Percentiles rank a stretch among this genome's conserved stretches.
These are phyloP conservation scores for Lasiurus borealis DNA, from an alignment of 2,113 vertebrate genomes.

Conservation along the genomic window DNA sequence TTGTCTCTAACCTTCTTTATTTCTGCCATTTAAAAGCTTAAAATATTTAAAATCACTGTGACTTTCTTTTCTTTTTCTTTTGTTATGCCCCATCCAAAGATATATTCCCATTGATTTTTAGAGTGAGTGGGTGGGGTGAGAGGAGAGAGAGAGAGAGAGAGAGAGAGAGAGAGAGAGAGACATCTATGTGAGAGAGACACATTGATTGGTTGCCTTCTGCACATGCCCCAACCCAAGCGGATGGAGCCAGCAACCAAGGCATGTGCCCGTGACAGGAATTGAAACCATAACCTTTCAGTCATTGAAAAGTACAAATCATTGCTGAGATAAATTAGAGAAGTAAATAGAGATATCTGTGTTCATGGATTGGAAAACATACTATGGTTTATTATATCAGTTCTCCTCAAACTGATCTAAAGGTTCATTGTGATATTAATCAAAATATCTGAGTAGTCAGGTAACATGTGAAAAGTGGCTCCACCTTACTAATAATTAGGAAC, in stretches of 20 bases:
- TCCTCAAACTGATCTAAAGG: neutral
- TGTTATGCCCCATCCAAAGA: too few species aligned
- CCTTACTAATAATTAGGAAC: neutral
- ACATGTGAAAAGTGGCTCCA: neutral
- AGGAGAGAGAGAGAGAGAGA: too few species aligned
- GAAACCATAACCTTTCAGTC: neutral
- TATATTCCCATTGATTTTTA: too few species aligned
- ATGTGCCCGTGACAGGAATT: too few species aligned
- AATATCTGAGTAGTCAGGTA: neutral
- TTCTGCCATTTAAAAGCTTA: slow-evolving; percentile 30
- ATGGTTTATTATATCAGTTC: neutral
- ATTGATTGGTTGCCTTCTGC: too few species aligned
- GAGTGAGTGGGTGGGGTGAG: too few species aligned
- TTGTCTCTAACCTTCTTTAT: neutral
- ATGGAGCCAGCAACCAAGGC: too few species aligned
- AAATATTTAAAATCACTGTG: neutral
- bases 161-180: too few species aligned
- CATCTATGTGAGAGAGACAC: too few species aligned
- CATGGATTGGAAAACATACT: neutral
- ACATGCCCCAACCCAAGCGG: too few species aligned
- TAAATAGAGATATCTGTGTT: neutral
- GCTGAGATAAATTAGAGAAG: neutral
- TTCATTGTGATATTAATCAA: neutral
- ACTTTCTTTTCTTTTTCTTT: neutral
- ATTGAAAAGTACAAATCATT: neutral